Base-by-base conservation (phyloP, 2,888 invertebrate genomes). In the Harpagoxenus sublaevis region DNA sequence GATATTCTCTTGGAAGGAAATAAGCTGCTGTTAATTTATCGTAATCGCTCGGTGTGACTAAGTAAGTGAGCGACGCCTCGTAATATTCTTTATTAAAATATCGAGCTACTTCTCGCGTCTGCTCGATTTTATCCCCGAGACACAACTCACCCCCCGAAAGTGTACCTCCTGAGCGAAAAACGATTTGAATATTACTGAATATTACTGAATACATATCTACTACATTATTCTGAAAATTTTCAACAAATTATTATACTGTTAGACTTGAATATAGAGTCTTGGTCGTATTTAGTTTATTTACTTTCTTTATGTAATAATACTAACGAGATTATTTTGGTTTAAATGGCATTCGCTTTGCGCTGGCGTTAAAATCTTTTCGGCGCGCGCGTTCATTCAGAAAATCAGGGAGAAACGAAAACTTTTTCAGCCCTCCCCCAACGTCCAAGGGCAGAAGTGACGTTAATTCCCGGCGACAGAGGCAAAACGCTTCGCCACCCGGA, bases 11-110 rank as follows among this genome's bases (percentile, higher is more conserved):
- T 70, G 79, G 23, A 51, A 75, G 85, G 86, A 85, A 89, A 88
- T 77, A 84, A 87, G 84, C 77, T 84, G 82, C 89, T 92, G 92
- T 93, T 93, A 93, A 93, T 93, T 93, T 92, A 91, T 91, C 92
- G 93, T 92, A 93, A 93, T 93, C 93, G 91, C 84, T 93, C 89
- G 88, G 91, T 89, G 93, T 92, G 92, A 92, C 93, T 93, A 93
- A 93, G 92, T 93, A 91, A 93, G 93, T 92, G 93, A 90, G 90
- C 91, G 83, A 86, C 86, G 89, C 85, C 87, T 86, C 85, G 91
- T 90, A 93, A 93, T 93, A 93, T 93, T 93, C 93, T 93, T 93
- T 93, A 93, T 93, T 93, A 93, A 93, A 93, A 93, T 93, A 93
- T 93, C 93, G 86, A 88, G 91, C 86, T 89, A 83, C 55, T 78